These are phyloP conservation scores for Cyclura pinguis DNA, from an alignment of 2,797 vertebrate species.

Conservation along the genomic window DNA sequence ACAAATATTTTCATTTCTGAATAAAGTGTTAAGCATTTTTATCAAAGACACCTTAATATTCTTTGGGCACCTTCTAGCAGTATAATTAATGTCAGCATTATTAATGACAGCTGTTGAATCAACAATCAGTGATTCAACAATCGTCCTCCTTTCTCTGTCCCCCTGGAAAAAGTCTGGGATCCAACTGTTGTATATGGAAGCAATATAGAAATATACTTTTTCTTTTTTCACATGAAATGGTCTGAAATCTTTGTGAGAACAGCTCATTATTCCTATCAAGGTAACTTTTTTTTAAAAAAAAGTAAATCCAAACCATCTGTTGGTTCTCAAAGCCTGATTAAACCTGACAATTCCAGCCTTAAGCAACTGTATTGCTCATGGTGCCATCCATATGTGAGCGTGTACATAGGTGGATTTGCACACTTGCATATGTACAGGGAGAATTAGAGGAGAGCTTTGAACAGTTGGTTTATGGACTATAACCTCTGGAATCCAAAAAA, in stretches of 20 bases:
- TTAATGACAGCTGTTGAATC: neutral
- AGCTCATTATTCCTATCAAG: slow-evolving; percentile 78
- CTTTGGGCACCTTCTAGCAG: slow-evolving; percentile 25
- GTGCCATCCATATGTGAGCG: neutral
- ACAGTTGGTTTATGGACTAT: neutral
- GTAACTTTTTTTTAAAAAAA: slow-evolving; percentile 63
- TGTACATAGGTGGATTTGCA: slow-evolving; percentile 25
- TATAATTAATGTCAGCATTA: slow-evolving; percentile 35
- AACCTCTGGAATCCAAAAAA: neutral
- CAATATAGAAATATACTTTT: slow-evolving; percentile 52
- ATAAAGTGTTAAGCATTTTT: neutral
- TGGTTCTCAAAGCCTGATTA: slow-evolving; percentile 75
- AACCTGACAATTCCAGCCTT: slow-evolving; percentile 74
- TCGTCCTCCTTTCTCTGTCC: neutral
- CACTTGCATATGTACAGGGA: fast-evolving
- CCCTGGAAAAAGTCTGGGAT: slow-evolving; percentile 32
- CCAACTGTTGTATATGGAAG: slow-evolving; percentile 40
- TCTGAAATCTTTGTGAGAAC: slow-evolving; percentile 70
- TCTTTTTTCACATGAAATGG: slow-evolving; percentile 56
- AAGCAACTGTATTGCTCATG: slow-evolving; percentile 75
- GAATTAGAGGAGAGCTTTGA: slow-evolving; percentile 33
- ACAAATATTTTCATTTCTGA: neutral
- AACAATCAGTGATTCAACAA: neutral
- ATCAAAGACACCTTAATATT: neutral
- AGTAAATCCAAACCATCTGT: slow-evolving; percentile 79